phyloP scores from a whole-genome alignment of 1,140 invertebrate species.

The Melipona quadrifasciata region DNA sequence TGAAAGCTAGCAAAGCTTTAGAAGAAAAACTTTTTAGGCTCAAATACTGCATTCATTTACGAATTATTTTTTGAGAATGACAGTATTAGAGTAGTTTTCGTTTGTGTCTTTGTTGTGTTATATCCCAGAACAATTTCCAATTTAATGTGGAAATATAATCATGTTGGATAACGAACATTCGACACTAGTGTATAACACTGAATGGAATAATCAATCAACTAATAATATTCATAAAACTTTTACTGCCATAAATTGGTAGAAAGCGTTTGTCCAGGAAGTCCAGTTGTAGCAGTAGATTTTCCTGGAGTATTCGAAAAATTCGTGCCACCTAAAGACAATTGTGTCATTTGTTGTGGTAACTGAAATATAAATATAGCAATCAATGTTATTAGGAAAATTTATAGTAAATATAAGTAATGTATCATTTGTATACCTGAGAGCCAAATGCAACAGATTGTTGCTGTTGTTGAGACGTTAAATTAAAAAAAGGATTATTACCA shows the following conservation, averaged over 20 bases:
- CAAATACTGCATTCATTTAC: constrained; percentile 47
- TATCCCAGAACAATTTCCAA: constrained; percentile 48
- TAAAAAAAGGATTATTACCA: constrained; percentile 80
- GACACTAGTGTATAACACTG: constrained; percentile 71
- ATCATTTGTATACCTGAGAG: constrained; percentile 67
- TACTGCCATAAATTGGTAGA: constrained; percentile 84
- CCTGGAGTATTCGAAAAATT: constrained; percentile 63
- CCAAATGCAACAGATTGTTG: constrained; percentile 63
- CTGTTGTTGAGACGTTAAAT: constrained; percentile 72
- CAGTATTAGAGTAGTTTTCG: constrained; percentile 37
- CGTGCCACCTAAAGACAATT: constrained; percentile 80
- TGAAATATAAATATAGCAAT: constrained; percentile 64
- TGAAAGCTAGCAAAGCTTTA: constrained; percentile 48
- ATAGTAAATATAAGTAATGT: not conserved
- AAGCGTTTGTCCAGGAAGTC: constrained; percentile 79
- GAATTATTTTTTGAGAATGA: constrained; percentile 38
- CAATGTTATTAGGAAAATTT: constrained; percentile 9
- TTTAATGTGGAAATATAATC: constrained; percentile 55
- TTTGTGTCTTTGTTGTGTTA: constrained; percentile 49
- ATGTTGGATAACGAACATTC: constrained; percentile 52
- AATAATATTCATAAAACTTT: constrained; percentile 68
- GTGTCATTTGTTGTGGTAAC: constrained; percentile 84
- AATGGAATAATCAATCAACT: constrained; percentile 71
- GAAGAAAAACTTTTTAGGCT: constrained; percentile 58
- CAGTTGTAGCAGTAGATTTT: constrained; percentile 69